These are phyloP conservation scores for Bungarus multicinctus DNA, from an alignment of 2,113 vertebrate genomes.

Conservation along the genomic window DNA sequence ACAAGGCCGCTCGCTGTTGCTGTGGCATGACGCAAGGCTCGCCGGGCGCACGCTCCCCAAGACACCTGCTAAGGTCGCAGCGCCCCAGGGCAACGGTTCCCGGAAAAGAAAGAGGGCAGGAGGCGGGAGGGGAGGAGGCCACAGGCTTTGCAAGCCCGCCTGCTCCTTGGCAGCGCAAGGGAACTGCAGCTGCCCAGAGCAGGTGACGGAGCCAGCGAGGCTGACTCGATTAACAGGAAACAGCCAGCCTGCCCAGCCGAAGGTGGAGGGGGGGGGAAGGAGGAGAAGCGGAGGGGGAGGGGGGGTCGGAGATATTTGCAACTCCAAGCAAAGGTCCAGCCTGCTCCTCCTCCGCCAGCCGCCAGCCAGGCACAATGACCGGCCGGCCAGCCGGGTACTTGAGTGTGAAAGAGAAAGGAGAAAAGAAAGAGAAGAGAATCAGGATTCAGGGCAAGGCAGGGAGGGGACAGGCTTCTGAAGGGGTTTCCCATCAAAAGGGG, in stretches of 20 bases:
- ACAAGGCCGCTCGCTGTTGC: neutral
- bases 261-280: neutral
- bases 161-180: conserved; percentile 52
- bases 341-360: neutral
- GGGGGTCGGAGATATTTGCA: neutral
- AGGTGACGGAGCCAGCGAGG: conserved; percentile 58
- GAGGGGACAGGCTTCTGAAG: neutral
- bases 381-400: neutral
- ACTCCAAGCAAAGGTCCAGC: neutral
- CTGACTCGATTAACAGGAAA: conserved; percentile 53
- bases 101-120: neutral
- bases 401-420: neutral
- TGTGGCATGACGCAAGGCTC: conserved; percentile 50
- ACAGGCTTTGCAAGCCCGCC: conserved; percentile 53
- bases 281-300: too few species aligned
- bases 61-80: conserved; percentile 61
- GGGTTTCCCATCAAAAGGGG: neutral
- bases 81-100: conserved; percentile 47
- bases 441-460: neutral
- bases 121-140: neutral
- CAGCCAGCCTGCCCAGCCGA: conserved; percentile 18
- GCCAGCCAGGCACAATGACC: neutral
- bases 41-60: conserved; percentile 23
- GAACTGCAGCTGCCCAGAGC: conserved; percentile 6
- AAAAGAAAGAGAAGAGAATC: neutral